These are phyloP conservation scores for Cotesia glomerata DNA, from an alignment of 1,140 invertebrate species.

Conservation along the genomic window DNA sequence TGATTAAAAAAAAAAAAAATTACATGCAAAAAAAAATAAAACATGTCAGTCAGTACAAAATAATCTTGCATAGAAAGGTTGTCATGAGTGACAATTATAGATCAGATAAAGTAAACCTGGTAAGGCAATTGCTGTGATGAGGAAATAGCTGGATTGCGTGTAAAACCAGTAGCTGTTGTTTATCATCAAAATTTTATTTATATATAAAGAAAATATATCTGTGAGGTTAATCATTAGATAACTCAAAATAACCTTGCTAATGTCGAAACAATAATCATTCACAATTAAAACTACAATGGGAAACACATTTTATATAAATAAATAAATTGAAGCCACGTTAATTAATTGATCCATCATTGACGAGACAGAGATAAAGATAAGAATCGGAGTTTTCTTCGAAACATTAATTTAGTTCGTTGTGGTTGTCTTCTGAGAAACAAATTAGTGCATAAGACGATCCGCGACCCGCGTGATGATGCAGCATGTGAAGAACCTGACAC, in stretches of 20 bases:
- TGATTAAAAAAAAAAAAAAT: background rate
- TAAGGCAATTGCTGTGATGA: slow-evolving; percentile 22
- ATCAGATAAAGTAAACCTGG: slow-evolving; percentile 25
- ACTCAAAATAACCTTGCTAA: background rate
- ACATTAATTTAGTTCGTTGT: background rate
- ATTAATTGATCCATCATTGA: slow-evolving; percentile 5
- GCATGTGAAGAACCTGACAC: background rate
- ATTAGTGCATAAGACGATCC: too few relatives aligned
- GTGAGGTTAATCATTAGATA: background rate
- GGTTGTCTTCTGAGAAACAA: background rate
- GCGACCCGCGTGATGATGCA: too few relatives aligned
- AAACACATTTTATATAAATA: too few relatives aligned
- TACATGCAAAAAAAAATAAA: background rate
- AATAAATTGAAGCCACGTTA: background rate
- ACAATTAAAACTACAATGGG: too few relatives aligned
- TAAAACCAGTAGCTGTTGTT: slow-evolving; percentile 22
- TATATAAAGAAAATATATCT: slow-evolving; percentile 13
- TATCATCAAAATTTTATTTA: slow-evolving; percentile 29
- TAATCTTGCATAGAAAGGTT: background rate
- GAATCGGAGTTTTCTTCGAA: background rate
- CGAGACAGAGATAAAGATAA: background rate
- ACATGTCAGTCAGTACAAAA: background rate
- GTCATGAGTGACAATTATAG: slow-evolving; percentile 20
- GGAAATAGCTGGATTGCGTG: slow-evolving; percentile 38
- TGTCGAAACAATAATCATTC: too few relatives aligned